Conservation (phyloP, 35 echinoderm and acorn worm species). For the Lytechinus pictus region DNA sequence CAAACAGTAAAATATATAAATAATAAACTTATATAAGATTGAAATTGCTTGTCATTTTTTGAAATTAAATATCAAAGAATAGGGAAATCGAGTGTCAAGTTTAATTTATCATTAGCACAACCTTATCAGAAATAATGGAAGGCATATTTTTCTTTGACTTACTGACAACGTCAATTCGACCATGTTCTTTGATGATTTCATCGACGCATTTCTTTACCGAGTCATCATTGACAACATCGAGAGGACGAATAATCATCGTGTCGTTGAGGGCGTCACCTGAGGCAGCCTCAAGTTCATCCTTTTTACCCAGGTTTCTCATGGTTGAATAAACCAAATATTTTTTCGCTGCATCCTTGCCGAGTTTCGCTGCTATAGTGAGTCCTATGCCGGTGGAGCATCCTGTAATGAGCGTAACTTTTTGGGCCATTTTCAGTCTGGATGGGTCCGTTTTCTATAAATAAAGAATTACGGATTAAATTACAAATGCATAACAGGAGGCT, state of each 20-base stretch:
- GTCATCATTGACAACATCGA: constrained; percentile 67
- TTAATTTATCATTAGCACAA: no score
- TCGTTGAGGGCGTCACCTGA: constrained; percentile 62
- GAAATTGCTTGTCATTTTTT: no score
- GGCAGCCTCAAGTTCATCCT: constrained; percentile 44
- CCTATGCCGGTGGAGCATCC: constrained; percentile 44
- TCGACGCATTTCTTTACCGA: constrained; percentile 51
- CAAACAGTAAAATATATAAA: no score
- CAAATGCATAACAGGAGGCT: no score
- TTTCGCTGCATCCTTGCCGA: constrained; percentile 11
- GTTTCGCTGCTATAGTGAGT: background rate
- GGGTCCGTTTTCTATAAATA: no score
- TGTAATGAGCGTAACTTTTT: constrained; percentile 31
- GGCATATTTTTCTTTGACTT: background rate
- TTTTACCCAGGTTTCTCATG: constrained; percentile 70
- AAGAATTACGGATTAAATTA: no score
- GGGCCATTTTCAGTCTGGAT: constrained; percentile 23
- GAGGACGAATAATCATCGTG: constrained; percentile 65
- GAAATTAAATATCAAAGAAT: no score
- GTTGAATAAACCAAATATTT: constrained; percentile 61
- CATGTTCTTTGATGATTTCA: constrained; percentile 48
- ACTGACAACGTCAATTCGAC: constrained; percentile 71
- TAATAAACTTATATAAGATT: no score
- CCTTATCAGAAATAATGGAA: no score
- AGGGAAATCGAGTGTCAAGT: no score